Base-by-base conservation (phyloP, 2,797 vertebrate species). In the Leptatherina wallacei region DNA sequence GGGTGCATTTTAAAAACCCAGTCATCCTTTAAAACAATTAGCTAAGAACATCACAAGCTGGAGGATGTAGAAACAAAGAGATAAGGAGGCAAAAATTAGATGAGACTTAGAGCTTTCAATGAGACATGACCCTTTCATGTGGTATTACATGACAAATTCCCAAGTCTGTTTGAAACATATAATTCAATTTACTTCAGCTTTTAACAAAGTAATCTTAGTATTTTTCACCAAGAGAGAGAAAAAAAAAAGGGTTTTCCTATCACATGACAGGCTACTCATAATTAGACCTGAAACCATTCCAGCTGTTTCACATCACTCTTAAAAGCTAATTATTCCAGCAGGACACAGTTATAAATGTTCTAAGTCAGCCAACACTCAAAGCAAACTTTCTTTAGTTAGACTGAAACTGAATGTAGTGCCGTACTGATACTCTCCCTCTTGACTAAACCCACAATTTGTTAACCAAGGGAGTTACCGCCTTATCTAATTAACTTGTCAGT, bases 381-480 rank as follows among this genome's bases (percentile, higher is more conserved):
- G 69, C 22, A 69, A 77, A 79, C 57, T 9, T 24, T 69, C 57
- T 64, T 29, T 42, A 8, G 20, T 71, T 65, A 61, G 54, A 81
- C 12, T 14, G 38, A 57, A 75, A 78, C 47, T 38, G 12, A 70
- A 69, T 1, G 64, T 10, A 32, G 29, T 30, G 54, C 29, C 44
- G 22, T 13, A 30, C 22, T 3, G 24, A 73, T 49, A 65, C 58
- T 60, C 9, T 40, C 2, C 57, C 24, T 18, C 30, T 68, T 54
- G 56, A 42, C 69, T 47, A 51, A 30, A 32, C 8, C 0, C 14
- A 59, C 3, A 0, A 47, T 33, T 38, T 76, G 64, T 78, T 80
- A 52, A 69, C 40, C 30, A 51, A 84, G 63, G 65, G 70, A 77
- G 81, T 65, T 29, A 42, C 54, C 61, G 47, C 30, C 24, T 36